phyloP scores from a whole-genome alignment of 2,113 vertebrate species.

The Copsychus sechellarum region DNA sequence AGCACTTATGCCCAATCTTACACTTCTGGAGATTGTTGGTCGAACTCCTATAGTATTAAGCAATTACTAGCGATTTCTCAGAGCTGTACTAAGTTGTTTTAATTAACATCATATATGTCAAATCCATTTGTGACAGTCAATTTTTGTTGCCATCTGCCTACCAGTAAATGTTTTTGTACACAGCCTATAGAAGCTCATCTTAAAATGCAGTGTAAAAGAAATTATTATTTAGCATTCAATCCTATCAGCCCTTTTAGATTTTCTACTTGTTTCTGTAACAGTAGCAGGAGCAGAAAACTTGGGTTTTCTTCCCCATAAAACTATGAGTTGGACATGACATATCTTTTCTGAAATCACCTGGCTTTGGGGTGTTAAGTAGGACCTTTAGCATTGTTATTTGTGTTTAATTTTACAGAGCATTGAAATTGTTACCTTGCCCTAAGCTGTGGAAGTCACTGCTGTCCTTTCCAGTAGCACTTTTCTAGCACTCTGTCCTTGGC shows the following conservation, averaged over 20 bases:
- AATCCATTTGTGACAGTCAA: background rate
- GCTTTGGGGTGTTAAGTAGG: slow-evolving; percentile 26
- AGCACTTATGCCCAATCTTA: background rate
- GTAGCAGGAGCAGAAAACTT: background rate
- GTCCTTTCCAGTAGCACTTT: slow-evolving; percentile 38
- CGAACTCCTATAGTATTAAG: background rate
- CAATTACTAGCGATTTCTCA: background rate
- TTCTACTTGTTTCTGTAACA: background rate
- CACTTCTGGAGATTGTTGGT: background rate
- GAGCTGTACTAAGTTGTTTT: background rate
- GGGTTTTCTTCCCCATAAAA: background rate
- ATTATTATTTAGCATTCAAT: background rate
- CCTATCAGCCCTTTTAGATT: background rate
- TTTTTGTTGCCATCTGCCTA: background rate
- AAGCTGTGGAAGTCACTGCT: slow-evolving; percentile 36
- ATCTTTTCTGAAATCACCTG: slow-evolving; percentile 31
- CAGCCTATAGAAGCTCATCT: background rate
- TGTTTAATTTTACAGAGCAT: slow-evolving; percentile 55
- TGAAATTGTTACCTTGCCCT: slow-evolving; percentile 45
- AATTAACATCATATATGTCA: background rate
- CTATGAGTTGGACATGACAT: background rate
- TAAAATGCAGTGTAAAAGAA: background rate
- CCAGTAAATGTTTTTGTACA: background rate
- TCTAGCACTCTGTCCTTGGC: slow-evolving; percentile 62
- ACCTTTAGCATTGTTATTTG: slow-evolving; percentile 48